Percentiles rank a stretch among this genome's conserved stretches.
Evolutionary conservation across 2,113 vertebrate species (phyloP).

Genomic region (Corythoichthys intestinalis): DNA sequence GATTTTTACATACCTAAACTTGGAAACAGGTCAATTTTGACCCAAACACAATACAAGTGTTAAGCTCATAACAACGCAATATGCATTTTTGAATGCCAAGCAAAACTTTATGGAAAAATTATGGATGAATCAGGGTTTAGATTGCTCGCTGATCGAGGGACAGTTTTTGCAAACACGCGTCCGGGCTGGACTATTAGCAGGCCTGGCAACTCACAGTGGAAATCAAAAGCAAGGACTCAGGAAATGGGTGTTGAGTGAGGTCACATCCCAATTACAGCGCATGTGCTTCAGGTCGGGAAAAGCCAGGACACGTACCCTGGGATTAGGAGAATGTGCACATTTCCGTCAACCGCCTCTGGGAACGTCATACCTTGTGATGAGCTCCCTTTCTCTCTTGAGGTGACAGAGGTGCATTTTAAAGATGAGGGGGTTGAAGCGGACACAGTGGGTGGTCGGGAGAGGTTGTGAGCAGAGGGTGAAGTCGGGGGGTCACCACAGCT

Average conservation of each 20-base stretch:
- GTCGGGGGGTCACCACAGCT: conserved; percentile 38
- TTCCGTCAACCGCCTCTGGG: conserved; percentile 23
- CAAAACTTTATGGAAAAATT: conserved; percentile 41
- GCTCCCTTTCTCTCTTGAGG: not conserved
- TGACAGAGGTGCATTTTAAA: not conserved
- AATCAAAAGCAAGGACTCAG: conserved; percentile 71
- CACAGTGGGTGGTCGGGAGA: conserved; percentile 35
- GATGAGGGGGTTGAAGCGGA: conserved; percentile 19
- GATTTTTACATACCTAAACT: no score
- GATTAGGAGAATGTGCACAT: conserved; percentile 57
- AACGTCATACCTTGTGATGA: conserved; percentile 2
- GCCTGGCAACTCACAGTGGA: conserved; percentile 73
- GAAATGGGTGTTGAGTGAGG: conserved; percentile 73
- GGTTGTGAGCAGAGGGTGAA: conserved; percentile 23
- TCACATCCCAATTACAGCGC: conserved; percentile 63
- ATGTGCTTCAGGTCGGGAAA: conserved; percentile 62
- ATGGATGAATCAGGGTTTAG: not conserved
- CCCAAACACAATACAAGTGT: no score
- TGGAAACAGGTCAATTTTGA: no score
- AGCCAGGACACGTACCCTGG: conserved; percentile 68
- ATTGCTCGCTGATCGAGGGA: conserved; percentile 35
- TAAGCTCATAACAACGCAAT: not conserved
- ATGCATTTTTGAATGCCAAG: conserved; percentile 23
- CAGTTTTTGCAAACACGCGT: conserved; percentile 41
- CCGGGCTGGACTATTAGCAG: conserved; percentile 53